Conservation (phyloP, 23 tunicate genomes). For the Styela plicata region DNA sequence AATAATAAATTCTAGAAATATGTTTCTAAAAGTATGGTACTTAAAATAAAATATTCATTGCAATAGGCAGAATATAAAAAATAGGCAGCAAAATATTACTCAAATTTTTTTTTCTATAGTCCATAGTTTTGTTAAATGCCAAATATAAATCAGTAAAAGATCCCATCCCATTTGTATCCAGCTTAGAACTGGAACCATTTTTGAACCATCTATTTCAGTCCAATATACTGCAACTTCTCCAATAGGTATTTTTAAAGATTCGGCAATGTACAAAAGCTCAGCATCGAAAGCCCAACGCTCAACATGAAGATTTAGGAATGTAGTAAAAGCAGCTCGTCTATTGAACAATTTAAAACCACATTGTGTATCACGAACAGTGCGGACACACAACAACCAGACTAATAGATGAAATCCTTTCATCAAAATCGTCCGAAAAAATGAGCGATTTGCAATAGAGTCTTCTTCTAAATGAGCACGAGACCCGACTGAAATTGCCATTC, state of each 20-base stretch:
- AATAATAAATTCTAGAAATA: no score
- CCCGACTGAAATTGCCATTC: conserved; percentile 68
- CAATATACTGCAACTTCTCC: conserved; percentile 86
- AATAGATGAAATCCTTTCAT: conserved; percentile 94
- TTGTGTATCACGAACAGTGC: conserved; percentile 80
- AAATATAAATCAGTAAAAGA: conserved; percentile 70
- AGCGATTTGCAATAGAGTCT: conserved; percentile 79
- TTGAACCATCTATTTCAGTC: conserved; percentile 93
- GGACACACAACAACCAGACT: conserved; percentile 87
- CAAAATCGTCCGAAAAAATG: conserved; percentile 76
- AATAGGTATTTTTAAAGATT: conserved; percentile 62
- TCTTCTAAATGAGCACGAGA: conserved; percentile 92
- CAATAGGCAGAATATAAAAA: neutral
- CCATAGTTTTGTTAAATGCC: conserved; percentile 56
- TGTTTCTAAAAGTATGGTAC: no score
- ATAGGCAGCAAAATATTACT: neutral
- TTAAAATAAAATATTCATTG: neutral
- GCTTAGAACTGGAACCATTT: conserved; percentile 83
- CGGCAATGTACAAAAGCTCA: conserved; percentile 84
- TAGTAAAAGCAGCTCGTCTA: conserved; percentile 56
- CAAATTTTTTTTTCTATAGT: conserved; percentile 44
- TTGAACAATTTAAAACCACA: conserved; percentile 93
- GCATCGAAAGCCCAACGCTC: conserved; percentile 98
- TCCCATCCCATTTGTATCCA: conserved; percentile 97
- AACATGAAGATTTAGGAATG: conserved; percentile 68